Conservation (phyloP, 2,797 vertebrate species). For the Strix occidentalis region DNA sequence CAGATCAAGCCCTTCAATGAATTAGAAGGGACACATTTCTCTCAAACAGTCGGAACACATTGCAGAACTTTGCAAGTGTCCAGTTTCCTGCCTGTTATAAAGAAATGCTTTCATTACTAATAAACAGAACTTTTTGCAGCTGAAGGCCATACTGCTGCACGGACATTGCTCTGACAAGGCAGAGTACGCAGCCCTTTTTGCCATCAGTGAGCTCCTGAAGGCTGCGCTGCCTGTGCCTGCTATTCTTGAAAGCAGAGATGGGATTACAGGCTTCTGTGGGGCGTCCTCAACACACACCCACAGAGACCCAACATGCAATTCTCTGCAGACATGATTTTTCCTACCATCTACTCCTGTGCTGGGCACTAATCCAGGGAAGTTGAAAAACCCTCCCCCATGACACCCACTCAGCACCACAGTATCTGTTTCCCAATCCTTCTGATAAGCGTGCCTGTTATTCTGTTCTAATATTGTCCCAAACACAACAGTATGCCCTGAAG, state of each 20-base stretch:
- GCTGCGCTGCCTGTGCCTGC: background rate
- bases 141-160: background rate
- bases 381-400: background rate
- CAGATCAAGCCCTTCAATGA: background rate
- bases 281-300: constrained; percentile 28
- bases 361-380: constrained; percentile 28
- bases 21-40: background rate
- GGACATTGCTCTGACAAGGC: background rate
- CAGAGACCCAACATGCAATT: background rate
- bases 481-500: background rate
- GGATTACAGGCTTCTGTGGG: constrained; percentile 21
- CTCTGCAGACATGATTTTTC: background rate
- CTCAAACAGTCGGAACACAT: rapidly evolving
- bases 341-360: background rate
- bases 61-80: background rate
- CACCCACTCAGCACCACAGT: constrained; percentile 18
- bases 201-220: background rate
- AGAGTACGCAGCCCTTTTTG: background rate
- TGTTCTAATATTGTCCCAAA: constrained; percentile 25
- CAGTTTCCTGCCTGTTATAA: background rate
- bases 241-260: background rate
- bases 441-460: constrained; percentile 7
- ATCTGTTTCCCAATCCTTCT: constrained; percentile 33
- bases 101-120: background rate
- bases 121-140: background rate